These are phyloP conservation scores for Sinhomidia bicolor DNA, from an alignment of 2,888 invertebrate species.

Conservation along the genomic window DNA sequence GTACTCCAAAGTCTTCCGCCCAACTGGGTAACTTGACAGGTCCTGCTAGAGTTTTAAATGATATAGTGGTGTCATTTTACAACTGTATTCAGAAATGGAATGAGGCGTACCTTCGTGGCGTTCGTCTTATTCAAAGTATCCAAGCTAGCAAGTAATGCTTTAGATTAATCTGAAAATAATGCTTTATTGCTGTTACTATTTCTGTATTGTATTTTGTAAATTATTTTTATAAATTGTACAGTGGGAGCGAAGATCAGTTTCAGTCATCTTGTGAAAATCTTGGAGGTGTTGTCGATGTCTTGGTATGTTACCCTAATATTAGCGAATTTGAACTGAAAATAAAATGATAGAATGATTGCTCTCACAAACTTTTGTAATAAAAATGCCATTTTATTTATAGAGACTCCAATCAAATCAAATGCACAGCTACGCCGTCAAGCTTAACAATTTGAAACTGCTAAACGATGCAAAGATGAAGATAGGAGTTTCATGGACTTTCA, in stretches of 20 bases:
- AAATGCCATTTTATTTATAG: conserved; percentile 49
- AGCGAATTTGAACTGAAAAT: no score
- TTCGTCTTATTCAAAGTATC: conserved; percentile 68
- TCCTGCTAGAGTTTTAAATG: conserved; percentile 74
- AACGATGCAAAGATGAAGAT: conserved; percentile 53
- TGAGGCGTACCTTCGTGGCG: conserved; percentile 68
- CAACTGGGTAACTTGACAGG: conserved; percentile 76
- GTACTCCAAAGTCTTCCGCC: conserved; percentile 69
- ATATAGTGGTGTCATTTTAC: conserved; percentile 73
- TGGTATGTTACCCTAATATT: conserved; percentile 66
- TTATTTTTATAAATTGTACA: conserved; percentile 33
- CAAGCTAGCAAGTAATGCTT: conserved; percentile 68
- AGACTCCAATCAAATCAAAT: conserved; percentile 53
- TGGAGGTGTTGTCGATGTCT: conserved; percentile 70
- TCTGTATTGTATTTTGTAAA: no score
- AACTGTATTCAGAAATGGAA: conserved; percentile 76
- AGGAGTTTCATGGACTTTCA: conserved; percentile 66
- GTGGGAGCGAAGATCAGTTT: conserved; percentile 67
- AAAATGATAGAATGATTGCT: conserved; percentile 18
- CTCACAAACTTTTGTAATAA: neutral
- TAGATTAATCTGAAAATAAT: no score
- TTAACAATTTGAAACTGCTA: conserved; percentile 57
- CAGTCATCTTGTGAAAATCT: conserved; percentile 74
- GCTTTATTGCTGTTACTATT: no score
- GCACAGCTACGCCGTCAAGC: conserved; percentile 46